Percentiles rank a stretch among this genome's conserved stretches.
Conservation (phyloP, 1,140 invertebrate species). For the Trichomalopsis sarcophagae region DNA sequence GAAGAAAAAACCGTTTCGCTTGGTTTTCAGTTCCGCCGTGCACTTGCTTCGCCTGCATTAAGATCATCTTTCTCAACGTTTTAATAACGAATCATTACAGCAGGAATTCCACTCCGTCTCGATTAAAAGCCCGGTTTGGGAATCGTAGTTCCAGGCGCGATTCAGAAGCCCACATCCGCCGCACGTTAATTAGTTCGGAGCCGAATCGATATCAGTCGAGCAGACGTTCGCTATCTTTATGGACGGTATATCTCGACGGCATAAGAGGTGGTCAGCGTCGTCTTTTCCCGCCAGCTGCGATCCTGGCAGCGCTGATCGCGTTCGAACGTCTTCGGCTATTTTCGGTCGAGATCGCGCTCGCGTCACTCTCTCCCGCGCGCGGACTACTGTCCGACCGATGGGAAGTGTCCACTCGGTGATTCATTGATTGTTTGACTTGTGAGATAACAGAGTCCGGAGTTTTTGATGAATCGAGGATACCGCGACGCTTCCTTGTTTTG, state of each 20-base stretch:
- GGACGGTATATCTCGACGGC: background rate
- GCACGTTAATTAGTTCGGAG: background rate
- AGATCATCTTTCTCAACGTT: background rate
- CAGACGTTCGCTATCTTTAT: background rate
- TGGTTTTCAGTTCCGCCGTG: background rate
- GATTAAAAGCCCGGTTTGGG: background rate
- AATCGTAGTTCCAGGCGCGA: background rate
- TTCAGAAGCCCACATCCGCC: background rate
- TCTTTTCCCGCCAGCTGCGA: background rate
- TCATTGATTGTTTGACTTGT: background rate
- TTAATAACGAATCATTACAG: background rate
- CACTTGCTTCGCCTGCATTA: too few relatives aligned
- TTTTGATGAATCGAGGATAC: background rate
- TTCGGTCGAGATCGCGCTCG: background rate
- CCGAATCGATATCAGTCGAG: background rate
- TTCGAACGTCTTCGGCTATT: constrained; percentile 1
- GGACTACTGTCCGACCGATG: background rate
- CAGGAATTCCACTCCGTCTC: background rate
- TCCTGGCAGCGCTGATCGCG: background rate
- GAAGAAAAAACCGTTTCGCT: background rate
- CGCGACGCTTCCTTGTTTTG: too few relatives aligned
- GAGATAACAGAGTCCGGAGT: background rate
- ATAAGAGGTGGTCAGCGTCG: background rate
- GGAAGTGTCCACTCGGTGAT: background rate
- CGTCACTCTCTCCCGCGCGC: background rate